Base-by-base conservation (phyloP, 2,797 vertebrate genomes). In the Xiphophorus birchmanni region DNA sequence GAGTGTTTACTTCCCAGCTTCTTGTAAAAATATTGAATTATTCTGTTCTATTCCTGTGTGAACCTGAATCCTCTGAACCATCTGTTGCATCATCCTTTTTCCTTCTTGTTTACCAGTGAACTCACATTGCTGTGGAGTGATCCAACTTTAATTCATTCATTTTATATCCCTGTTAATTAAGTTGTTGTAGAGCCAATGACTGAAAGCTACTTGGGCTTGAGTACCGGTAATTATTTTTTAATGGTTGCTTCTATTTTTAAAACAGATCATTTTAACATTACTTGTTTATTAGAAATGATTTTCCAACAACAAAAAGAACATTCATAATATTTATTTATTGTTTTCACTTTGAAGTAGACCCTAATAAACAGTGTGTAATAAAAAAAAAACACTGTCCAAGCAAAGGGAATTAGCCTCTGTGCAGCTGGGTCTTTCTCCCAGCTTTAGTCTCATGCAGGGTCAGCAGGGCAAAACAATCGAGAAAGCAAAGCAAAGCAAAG, bases 211-310 rank as follows among this genome's bases (percentile, higher is more conserved):
- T 88, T 82, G 76, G 88, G 88, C 82, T 81, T 13, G 5, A 82
- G 63, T 73, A 87, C 32, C 32, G 32, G 32, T 32, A 86, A 18
- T 15, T 83, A 37, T 74, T 78, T 35, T 60, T 4, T 5, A 73
- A 26, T 67, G 78, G 86, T 88, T 86, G 81, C 78, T 82, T 76
- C 48, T 73, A 73, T 75, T 65, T 60, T 88, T 11, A 79, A 84
- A 84, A 80, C 72, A 52, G 82, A 87, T 90, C 82, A 91, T 91
- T 82, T 83, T 77, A 47, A 91, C 87, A 85, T 82, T 88, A 50
- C 23, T 73, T 69, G 50, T 75, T 47, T 63, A 82, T 29, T 18
- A 18, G 12, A 44, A n/a, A 71, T 6, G 18, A 42, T 69, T 72
- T 29, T 9, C 12, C 13, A 45, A 12, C 13, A n/a, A 72, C 50